These are phyloP conservation scores for Dromius quadrimaculatus DNA, from an alignment of 2,888 invertebrate species.

Conservation along the genomic window DNA sequence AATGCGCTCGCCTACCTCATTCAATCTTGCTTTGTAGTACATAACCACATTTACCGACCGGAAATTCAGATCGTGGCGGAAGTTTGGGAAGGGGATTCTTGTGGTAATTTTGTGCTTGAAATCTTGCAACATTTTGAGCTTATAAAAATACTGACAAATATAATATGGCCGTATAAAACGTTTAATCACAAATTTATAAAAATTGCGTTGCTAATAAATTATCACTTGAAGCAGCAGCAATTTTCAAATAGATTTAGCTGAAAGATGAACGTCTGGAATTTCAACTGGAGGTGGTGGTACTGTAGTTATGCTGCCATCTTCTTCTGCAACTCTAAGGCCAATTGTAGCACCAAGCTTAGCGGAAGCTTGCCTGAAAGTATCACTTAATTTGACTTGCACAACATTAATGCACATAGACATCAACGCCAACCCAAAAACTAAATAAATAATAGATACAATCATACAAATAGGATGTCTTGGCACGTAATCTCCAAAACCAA, in stretches of 20 bases:
- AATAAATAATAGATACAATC: slow-evolving; percentile 92
- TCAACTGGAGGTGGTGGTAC: slow-evolving; percentile 61
- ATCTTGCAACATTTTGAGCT: too few species aligned
- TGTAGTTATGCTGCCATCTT: slow-evolving; percentile 69
- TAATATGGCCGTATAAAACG: too few species aligned
- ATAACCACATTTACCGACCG: too few species aligned
- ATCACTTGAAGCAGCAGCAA: slow-evolving; percentile 4
- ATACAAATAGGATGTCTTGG: slow-evolving; percentile 89
- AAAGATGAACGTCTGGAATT: slow-evolving; percentile 59
- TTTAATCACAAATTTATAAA: slow-evolving; percentile 21
- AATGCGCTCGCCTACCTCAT: too few species aligned
- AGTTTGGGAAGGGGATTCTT: too few species aligned
- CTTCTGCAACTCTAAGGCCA: slow-evolving; percentile 79
- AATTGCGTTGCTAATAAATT: slow-evolving; percentile 25
- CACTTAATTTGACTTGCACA: slow-evolving; percentile 85
- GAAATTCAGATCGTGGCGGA: too few species aligned
- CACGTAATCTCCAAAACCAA: slow-evolving; percentile 95
- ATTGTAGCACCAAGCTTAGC: slow-evolving; percentile 88
- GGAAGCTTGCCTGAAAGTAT: slow-evolving; percentile 87
- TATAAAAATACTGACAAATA: too few species aligned
- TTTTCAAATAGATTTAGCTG: slow-evolving; percentile 40
- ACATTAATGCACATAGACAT: slow-evolving; percentile 99
- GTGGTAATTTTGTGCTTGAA: too few species aligned
- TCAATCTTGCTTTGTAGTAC: too few species aligned
- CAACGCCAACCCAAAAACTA: slow-evolving; percentile 93